A percentile compares a stretch with the other conserved stretches of the same genome.
phyloP scores from a whole-genome alignment of 2,113 vertebrate genomes.

The Tiliqua scincoides region DNA sequence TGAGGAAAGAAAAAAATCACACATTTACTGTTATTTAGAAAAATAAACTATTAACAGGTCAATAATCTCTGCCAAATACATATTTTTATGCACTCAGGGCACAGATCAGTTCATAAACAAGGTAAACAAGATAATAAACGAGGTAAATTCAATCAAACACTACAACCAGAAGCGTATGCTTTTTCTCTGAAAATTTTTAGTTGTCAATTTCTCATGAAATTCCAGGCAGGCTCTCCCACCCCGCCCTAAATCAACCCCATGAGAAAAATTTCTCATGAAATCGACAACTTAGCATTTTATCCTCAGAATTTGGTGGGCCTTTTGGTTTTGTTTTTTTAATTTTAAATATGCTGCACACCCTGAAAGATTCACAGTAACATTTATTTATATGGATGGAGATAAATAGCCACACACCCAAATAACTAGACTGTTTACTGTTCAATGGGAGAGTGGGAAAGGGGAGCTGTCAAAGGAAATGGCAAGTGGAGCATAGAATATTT shows the following conservation, averaged over 20 bases:
- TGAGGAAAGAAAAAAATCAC: conserved; percentile 18
- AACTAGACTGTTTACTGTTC: background rate
- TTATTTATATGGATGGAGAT: background rate
- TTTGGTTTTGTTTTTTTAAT: background rate
- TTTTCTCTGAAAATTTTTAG: background rate
- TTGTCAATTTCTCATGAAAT: background rate
- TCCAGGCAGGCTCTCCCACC: no score
- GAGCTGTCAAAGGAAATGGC: background rate
- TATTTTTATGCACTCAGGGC: background rate
- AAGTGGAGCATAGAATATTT: background rate
- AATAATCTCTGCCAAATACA: background rate
- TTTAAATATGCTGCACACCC: background rate
- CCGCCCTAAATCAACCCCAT: no score
- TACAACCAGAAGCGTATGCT: background rate
- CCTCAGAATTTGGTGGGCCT: background rate
- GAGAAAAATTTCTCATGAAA: background rate
- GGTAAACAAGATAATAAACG: background rate
- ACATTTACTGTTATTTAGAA: background rate
- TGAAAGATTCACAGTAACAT: background rate
- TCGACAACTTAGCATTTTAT: background rate
- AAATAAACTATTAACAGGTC: background rate
- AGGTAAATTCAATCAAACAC: background rate
- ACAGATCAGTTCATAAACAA: background rate
- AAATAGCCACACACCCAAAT: background rate
- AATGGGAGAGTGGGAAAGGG: no score